These are phyloP conservation scores for Zaprionus vittiger DNA, from an alignment of 1,140 invertebrate species.

Conservation along the genomic window DNA sequence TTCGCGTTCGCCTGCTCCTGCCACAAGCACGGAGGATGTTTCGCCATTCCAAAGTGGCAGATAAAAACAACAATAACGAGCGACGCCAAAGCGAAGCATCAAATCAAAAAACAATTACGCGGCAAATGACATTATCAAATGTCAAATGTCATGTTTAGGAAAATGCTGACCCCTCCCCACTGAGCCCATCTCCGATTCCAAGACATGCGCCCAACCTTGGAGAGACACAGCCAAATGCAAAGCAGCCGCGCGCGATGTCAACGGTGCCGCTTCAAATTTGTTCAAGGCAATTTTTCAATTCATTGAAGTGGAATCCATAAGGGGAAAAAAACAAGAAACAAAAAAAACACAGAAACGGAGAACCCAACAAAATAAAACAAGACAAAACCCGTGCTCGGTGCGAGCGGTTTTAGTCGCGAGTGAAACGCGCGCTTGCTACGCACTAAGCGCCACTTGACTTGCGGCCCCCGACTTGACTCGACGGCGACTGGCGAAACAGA, in stretches of 20 bases:
- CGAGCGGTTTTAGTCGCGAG: constrained; percentile 45
- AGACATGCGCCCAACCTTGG: constrained; percentile 7
- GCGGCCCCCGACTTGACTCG: constrained; percentile 23
- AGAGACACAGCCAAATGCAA: constrained; percentile 58
- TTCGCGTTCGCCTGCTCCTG: not conserved
- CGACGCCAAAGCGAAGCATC: constrained; percentile 49
- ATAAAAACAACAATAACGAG: constrained; percentile 51
- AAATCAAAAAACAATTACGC: constrained; percentile 83
- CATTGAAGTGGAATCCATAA: constrained; percentile 82
- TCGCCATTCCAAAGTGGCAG: constrained; percentile 46
- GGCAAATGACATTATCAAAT: constrained; percentile 83
- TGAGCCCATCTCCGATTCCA: constrained; percentile 24
- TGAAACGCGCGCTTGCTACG: constrained; percentile 35
- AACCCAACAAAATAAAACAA: constrained; percentile 8
- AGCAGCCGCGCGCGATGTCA: constrained; percentile 45
- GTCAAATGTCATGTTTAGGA: constrained; percentile 78
- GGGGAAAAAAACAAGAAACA: constrained; percentile 34
- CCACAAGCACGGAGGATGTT: not conserved
- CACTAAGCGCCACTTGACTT: constrained; percentile 79
- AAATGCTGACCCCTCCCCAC: constrained; percentile 30
- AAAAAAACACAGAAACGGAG: constrained; percentile 18
- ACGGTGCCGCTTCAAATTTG: constrained; percentile 70
- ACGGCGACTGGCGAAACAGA: constrained; percentile 23
- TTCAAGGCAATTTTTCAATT: constrained; percentile 82
- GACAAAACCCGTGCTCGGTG: constrained; percentile 28